Evolutionary conservation across 2,888 invertebrate genomes (phyloP), one percentile per base, ranked within the genome.

Genomic region (Drosophila subquinaria): DNA sequence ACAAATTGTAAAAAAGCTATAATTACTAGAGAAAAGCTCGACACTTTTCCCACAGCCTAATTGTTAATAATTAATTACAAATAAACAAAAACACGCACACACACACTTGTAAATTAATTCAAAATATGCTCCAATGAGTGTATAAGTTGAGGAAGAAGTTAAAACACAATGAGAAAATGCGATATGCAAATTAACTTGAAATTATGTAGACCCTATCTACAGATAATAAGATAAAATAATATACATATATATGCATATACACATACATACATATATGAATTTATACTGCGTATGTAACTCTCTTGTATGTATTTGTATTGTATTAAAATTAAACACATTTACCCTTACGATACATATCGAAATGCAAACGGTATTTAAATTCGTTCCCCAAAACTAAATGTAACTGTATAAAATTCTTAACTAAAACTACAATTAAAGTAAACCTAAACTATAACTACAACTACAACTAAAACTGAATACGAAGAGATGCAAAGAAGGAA

Each of bases 1-100:
- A 83, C 83, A 86, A 83, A 83, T 83, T 83, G 82, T 83, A 83
- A 76, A 83, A 74, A 82, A 78, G 78, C 71, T 75, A 66, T 74
- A 66, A 63, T 66, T 57, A 59, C 48, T 70, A 62, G 64, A 68
- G 70, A 60, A 57, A 63, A 68, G 40, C 48, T n/a, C 5, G 13
- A 40, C 36, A 47, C 69, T 67, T 65, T 68, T 68, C 77, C 63
- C 57, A 64, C 62, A 74, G 60, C 69, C 70, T 76, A 70, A 73
- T 73, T 80, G 80, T 80, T 80, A 57, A 62, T 38, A 56, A 61
- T 48, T 33, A 60, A 33, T 30, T 42, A 48, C 38, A 51, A 57
- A 53, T 43, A 52, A 62, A 52, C 30, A 40, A 27, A 57, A 36
- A 52, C 23, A 35, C 51, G 20, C 36, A 43, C 51, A 35, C 47